phyloP scores from a whole-genome alignment of 2,888 invertebrate species.

The Drosophila peninsularis region DNA sequence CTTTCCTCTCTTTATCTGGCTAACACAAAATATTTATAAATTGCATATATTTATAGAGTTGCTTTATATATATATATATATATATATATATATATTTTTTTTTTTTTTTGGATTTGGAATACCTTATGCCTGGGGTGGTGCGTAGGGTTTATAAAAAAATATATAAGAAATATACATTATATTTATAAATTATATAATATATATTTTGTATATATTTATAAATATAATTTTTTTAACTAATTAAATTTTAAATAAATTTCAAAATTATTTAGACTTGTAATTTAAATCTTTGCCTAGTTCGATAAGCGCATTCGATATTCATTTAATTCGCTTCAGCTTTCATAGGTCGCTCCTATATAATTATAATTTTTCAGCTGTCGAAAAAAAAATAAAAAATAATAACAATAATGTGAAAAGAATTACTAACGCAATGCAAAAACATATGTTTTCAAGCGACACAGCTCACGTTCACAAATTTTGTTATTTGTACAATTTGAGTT shows the following conservation, averaged over 20 bases:
- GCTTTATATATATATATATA: too few species aligned
- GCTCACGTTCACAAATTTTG: not conserved
- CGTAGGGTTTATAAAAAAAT: too few species aligned
- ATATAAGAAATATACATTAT: too few species aligned
- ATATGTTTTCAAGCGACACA: conserved; percentile 7
- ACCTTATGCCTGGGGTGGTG: too few species aligned
- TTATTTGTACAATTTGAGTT: conserved; percentile 21
- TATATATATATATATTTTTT: too few species aligned
- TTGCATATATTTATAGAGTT: not conserved
- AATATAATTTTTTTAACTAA: too few species aligned
- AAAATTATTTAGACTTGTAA: not conserved
- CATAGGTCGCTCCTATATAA: conserved; percentile 6
- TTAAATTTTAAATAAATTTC: too few species aligned
- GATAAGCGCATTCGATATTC: not conserved
- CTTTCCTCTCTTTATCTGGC: too few species aligned
- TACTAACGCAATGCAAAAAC: conserved; percentile 23
- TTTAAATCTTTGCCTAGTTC: not conserved
- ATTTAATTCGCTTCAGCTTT: not conserved
- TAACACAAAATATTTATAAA: not conserved
- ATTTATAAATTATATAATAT: too few species aligned
- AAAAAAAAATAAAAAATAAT: not conserved
- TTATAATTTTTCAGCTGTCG: conserved; percentile 30
- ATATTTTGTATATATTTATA: too few species aligned
- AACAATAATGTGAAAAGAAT: not conserved
- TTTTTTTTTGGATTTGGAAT: not conserved